Base-by-base conservation (phyloP, 2,113 vertebrate genomes). In the Sarotherodon lohbergeri region DNA sequence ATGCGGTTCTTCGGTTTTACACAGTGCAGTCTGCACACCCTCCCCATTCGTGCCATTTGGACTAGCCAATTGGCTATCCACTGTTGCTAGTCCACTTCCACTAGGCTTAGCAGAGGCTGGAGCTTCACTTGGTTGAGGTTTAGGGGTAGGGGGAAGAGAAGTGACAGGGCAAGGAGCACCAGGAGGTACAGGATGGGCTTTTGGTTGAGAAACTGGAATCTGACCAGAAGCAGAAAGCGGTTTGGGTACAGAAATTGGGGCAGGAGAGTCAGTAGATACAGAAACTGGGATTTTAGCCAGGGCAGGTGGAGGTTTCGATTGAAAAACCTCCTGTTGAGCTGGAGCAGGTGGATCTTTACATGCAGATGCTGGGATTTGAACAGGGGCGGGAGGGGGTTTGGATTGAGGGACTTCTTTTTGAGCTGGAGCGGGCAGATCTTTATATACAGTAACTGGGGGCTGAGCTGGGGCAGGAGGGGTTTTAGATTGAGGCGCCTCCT, bases 31-130 rank as follows among this genome's bases (percentile, higher is more conserved):
- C 36, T 78, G 63, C 17, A 19, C 63, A 32, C 82, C 57, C 3
- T 82, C 89, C 4, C 43, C 66, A 43, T 83, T 80, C 83, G 57
- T 80, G 63, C 41, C 91, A 52, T 78, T 87, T 36, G 55, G 81
- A 57, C 79, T 86, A 13, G 83, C 17, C 48, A 90, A 24, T 12
- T 73, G 90, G 17, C 76, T 43, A 6, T 95, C 90, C 3, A 85
- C 39, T 32, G 84, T 86, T 22, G 82, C 41, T 41, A 90, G 89
- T 68, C 68, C 88, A 68, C 73, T 83, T 59, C 41, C 86, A 83
- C 50, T 92, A 29, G 56, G 55, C 41, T 86, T 97, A 96, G 91
- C 96, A 94, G 88, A 96, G 91, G 7, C 96, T 96, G 39, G 9
- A 19, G 80, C 36, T 46, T 92, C 86, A 79, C 76, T 89, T 2